Evolutionary conservation across 2,113 vertebrate genomes (phyloP).

Genomic region (Pangasianodon gigas): DNA sequence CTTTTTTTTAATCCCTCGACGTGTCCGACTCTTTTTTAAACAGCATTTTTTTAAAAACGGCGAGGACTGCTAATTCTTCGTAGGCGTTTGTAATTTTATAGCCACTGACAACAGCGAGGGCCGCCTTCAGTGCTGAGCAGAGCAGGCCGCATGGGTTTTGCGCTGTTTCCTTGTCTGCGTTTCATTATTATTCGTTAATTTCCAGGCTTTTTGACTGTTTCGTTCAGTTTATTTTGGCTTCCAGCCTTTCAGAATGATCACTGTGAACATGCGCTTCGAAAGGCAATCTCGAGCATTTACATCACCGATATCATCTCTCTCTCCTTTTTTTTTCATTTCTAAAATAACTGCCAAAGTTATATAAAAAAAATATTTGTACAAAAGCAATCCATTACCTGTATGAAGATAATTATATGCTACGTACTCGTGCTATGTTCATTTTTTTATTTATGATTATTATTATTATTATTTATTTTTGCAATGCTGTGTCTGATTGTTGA

Average conservation of each 20-base stretch:
- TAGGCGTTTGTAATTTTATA: constrained; percentile 99
- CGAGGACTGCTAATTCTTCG: constrained; percentile 87
- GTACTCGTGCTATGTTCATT: constrained; percentile 69
- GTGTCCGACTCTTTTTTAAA: constrained; percentile 73
- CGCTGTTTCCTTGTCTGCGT: constrained; percentile 27
- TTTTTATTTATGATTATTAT: constrained; percentile 26
- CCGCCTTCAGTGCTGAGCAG: constrained; percentile 69
- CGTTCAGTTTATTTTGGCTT: constrained; percentile 61
- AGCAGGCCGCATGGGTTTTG: constrained; percentile 54
- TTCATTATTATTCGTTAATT: constrained; percentile 5
- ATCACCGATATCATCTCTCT: constrained; percentile 74
- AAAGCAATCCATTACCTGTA: constrained; percentile 78
- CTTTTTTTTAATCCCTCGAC: constrained; percentile 64
- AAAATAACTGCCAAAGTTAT: constrained; percentile 87
- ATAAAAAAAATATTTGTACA: constrained; percentile 75
- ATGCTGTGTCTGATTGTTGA: constrained; percentile 69
- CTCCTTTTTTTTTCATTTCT: constrained; percentile 75
- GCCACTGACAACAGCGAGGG: constrained; percentile 72
- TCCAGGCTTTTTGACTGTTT: constrained; percentile 43
- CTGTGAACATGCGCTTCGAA: constrained; percentile 93
- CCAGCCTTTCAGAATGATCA: constrained; percentile 95
- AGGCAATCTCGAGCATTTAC: constrained; percentile 81
- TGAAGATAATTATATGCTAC: constrained; percentile 67
- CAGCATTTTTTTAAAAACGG: constrained; percentile 85
- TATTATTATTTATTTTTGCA: constrained; percentile 60